Base-by-base conservation (phyloP, 1,140 invertebrate species). In the Oreohelix idahoensis region DNA sequence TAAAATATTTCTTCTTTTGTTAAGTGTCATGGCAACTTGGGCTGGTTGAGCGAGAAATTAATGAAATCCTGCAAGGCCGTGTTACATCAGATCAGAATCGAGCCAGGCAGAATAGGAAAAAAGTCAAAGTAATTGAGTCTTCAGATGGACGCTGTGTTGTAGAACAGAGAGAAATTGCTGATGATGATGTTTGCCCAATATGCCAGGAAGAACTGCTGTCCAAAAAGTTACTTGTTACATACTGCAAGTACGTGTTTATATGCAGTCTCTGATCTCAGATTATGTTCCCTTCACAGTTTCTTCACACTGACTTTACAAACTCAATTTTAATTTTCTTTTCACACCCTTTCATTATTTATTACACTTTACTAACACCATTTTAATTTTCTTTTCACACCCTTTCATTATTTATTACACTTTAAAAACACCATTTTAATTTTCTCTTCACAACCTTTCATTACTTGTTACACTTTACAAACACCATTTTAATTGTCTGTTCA, bases 111-210 rank as follows among this genome's bases (percentile, higher is more conserved):
- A 87, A 89, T 73, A 73, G 32, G 45, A n/a, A 70, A 51, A 51
- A 73, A 20, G 83, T 81, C 32, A 85, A 79, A 39, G 81, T 82
- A 8, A 39, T 77, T 45, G 73, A 73, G 17, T 79, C 85, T 1
- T 77, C 83, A 53, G 87, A 88, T 86, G 88, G 89, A 38, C 81
- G 87, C 36, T 79, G 86, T 35, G 74, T 86, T 13, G 86, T 91
- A 42, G 82, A 89, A 69, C 93, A 93, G 83, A 86, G 92, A 86
- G 88, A 91, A 32, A 92, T 93, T 71, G 84, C 82, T 32, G 87
- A 90, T 29, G 91, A 92, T 70, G 92, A 93, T 87, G 89, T 91
- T 13, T 93, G 93, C 83, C 93, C 93, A 13, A 93, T 93, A 13
- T 93, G 93, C 86, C 92, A 92, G 78, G 93, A 93, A 51, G 92